A percentile compares a stretch with the other conserved stretches of the same genome.
Evolutionary conservation across 2,113 vertebrate species (phyloP).

Genomic region (Limnothrissa miodon): DNA sequence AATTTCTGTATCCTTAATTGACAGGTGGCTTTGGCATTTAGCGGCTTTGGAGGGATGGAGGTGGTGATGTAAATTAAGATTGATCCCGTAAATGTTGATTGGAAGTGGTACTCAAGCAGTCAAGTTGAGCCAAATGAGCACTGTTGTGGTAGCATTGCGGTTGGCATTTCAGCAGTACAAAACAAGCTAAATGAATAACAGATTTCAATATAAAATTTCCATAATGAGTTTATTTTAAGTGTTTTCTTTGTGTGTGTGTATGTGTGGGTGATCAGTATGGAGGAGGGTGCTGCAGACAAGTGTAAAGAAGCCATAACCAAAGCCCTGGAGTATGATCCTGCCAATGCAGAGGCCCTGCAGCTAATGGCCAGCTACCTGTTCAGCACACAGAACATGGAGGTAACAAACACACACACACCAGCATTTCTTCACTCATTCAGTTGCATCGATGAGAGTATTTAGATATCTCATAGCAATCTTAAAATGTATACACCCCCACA

Average conservation of each 20-base stretch:
- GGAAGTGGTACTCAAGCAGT: not conserved
- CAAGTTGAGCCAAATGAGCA: too few relatives aligned
- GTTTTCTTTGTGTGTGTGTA: not conserved
- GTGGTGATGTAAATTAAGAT: not conserved
- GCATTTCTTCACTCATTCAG: conserved; percentile 26
- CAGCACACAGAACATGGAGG: conserved; percentile 75
- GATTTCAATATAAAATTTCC: too few relatives aligned
- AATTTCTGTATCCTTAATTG: not conserved
- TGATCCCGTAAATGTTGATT: not conserved
- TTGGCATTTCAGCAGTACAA: too few relatives aligned
- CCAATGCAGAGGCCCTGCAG: conserved; percentile 77
- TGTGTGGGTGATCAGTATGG: conserved; percentile 64
- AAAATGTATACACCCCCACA: conserved; percentile 53
- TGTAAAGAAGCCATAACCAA: conserved; percentile 73
- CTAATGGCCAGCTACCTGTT: conserved; percentile 83
- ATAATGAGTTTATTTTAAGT: not conserved
- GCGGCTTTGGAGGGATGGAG: not conserved
- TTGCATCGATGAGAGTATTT: conserved; percentile 1
- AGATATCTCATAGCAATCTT: conserved; percentile 1
- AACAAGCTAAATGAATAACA: too few relatives aligned
- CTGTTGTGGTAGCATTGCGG: too few relatives aligned
- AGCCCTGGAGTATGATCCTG: conserved; percentile 71
- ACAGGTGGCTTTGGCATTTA: not conserved
- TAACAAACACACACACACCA: conserved; percentile 40
- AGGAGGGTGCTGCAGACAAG: conserved; percentile 72